Base-by-base conservation (phyloP, 2,113 vertebrate species). In the Caracal caracal region DNA sequence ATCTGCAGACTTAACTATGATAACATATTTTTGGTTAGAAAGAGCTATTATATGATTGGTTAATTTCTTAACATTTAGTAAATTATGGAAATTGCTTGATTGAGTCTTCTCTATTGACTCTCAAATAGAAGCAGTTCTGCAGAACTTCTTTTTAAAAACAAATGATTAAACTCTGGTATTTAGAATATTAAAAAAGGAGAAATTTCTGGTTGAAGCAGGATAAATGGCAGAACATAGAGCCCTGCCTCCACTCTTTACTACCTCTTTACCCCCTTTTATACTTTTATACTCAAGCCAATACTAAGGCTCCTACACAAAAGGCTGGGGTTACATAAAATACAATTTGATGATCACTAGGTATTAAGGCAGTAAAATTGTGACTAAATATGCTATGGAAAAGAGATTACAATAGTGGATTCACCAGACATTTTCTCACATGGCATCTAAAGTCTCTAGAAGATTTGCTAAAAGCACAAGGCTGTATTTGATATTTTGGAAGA, bases 11-110 rank as follows among this genome's bases (percentile, higher is more conserved):
- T 73, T 59, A 87, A 70, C 37, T 73, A 78, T 33, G 49, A 28
- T 9, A 86, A 78, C 49, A 7, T 19, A 53, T 33, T 56, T 61
- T 76, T 81, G 2, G 2, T 90, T 90, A 84, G 16, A 75, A 65
- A 66, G 49, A 26, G 12, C 19, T 53, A 81, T 66, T 82, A 6
- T 10, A 79, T 84, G 68, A 84, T 93, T 78, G n/a, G 8, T 59
- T 90, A 82, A 75, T 75, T 92, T 97, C 11, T 83, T 90, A 90
- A 80, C 66, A 66, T 87, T 2, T 94, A 80, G 4, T 53, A 75
- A 88, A 65, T 83, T 79, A 76, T 95, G 28, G 7, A 93, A 82
- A 68, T 80, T 30, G 79, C 17, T 93, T 90, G 10, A 9, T 75
- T 90, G 16, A 87, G 30, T 40, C n/a, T 83, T 86, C 11, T 65